These are phyloP conservation scores for Muntiacus muntjak DNA, from an alignment of 2,113 vertebrate species.

Conservation along the genomic window DNA sequence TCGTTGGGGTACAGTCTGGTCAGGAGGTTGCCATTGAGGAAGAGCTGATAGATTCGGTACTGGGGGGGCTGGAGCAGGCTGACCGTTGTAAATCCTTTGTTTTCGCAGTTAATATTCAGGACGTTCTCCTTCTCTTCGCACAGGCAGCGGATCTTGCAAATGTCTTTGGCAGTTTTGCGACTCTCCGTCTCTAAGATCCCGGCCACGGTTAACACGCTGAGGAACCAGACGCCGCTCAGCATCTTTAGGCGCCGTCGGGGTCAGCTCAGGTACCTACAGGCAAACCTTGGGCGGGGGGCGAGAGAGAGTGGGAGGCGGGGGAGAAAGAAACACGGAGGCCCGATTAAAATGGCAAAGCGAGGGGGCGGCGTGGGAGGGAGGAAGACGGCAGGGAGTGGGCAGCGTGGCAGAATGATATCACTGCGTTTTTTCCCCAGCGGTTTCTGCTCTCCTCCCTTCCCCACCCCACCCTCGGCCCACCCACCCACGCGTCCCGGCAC, in stretches of 20 bases:
- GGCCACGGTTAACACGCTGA: constrained; percentile 93
- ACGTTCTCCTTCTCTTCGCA: constrained; percentile 97
- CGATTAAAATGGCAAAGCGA: constrained; percentile 71
- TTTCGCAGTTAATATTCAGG: constrained; percentile 97
- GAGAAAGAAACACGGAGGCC: constrained; percentile 75
- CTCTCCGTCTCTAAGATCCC: constrained; percentile 92
- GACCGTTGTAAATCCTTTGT: constrained; percentile 95
- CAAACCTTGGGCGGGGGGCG: constrained; percentile 65
- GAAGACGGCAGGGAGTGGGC: neutral
- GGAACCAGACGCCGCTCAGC: constrained; percentile 94
- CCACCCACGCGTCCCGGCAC: neutral
- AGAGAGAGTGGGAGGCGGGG: constrained; percentile 47
- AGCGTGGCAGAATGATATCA: constrained; percentile 34
- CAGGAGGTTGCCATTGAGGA: constrained; percentile 96
- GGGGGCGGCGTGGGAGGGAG: neutral
- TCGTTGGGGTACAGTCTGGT: constrained; percentile 92
- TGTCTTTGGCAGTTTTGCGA: constrained; percentile 98
- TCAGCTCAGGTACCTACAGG: constrained; percentile 80
- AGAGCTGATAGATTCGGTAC: constrained; percentile 95
- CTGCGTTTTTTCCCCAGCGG: neutral
- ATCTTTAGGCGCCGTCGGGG: constrained; percentile 88
- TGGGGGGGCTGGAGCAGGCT: constrained; percentile 92
- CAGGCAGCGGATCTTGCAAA: constrained; percentile 94
- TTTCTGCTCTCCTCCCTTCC: neutral
- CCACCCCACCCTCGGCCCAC: neutral